Evolutionary conservation across 1,140 invertebrate species (phyloP).

Genomic region (Calephelis virginiensis): DNA sequence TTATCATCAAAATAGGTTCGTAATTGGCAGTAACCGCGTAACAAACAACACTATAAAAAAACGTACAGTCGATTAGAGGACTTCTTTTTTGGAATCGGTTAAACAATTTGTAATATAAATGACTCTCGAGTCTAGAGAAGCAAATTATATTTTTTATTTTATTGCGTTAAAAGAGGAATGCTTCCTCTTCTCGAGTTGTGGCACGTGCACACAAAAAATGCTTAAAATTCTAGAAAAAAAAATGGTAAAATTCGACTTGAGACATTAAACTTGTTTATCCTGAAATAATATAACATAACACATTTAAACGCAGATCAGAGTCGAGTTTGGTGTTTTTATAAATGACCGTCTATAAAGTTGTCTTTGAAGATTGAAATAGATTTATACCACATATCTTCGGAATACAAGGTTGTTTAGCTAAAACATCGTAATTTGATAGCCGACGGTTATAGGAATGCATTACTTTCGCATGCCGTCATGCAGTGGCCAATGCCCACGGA

Average conservation of each 20-base stretch:
- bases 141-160: no score
- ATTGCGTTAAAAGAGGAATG: no score
- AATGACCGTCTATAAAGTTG: slow-evolving; percentile 4
- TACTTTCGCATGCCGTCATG: slow-evolving; percentile 60
- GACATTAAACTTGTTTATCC: background rate
- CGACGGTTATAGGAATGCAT: slow-evolving; percentile 58
- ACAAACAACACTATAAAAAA: no score
- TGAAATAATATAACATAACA: background rate
- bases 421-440: slow-evolving; percentile 52
- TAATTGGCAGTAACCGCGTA: no score
- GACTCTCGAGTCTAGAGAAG: no score
- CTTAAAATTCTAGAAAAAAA: background rate
- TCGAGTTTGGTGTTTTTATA: slow-evolving; percentile 6
- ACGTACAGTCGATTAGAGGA: no score
- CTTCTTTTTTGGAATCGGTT: no score
- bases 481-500: slow-evolving; percentile 37
- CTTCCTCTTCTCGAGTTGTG: no score
- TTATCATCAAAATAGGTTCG: no score
- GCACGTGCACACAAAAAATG: no score
- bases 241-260: background rate
- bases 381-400: slow-evolving; percentile 4
- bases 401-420: slow-evolving; percentile 22
- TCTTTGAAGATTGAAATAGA: slow-evolving; percentile 14
- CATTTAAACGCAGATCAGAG: background rate
- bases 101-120: no score